Evolutionary conservation across 1,140 invertebrate species (phyloP).

Genomic region (Drosophila truncata): DNA sequence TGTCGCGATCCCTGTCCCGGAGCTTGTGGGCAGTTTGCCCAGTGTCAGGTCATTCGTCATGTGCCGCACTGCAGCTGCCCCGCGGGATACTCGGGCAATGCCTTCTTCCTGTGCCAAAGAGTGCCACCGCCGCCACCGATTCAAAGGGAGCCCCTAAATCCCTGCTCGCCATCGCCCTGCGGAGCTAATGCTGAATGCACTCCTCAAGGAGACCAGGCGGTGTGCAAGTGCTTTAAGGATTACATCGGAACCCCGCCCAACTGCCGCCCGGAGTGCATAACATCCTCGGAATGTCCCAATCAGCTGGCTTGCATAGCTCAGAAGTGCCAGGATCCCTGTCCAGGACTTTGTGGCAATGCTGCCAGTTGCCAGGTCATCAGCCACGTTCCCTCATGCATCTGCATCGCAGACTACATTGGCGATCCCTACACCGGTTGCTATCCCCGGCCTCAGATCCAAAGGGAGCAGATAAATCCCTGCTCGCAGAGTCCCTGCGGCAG

Average conservation of each 20-base stretch:
- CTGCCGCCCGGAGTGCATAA: conserved; percentile 89
- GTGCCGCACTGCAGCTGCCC: conserved; percentile 92
- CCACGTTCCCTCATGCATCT: conserved; percentile 90
- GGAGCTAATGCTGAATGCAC: conserved; percentile 90
- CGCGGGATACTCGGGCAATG: conserved; percentile 92
- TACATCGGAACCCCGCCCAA: conserved; percentile 92
- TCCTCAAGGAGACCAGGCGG: conserved; percentile 89
- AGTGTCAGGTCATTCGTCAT: conserved; percentile 93
- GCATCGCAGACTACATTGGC: conserved; percentile 89
- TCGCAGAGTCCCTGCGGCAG: conserved; percentile 88
- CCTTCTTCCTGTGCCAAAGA: conserved; percentile 87
- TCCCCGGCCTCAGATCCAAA: conserved; percentile 82
- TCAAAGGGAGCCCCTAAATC: conserved; percentile 83
- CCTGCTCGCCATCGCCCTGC: conserved; percentile 91
- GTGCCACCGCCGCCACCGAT: conserved; percentile 63
- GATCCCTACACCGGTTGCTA: conserved; percentile 88
- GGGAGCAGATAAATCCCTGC: conserved; percentile 87
- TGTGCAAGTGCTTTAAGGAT: conserved; percentile 91
- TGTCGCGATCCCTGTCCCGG: conserved; percentile 89
- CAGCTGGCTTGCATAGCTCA: conserved; percentile 89
- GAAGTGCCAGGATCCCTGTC: conserved; percentile 91
- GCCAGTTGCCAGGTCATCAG: conserved; percentile 91
- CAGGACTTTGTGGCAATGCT: conserved; percentile 90
- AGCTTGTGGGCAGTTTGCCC: conserved; percentile 89
- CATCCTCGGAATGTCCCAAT: conserved; percentile 89